A percentile compares a stretch with the other conserved stretches of the same genome.
phyloP scores from a whole-genome alignment of 2,888 invertebrate species.

The Taenaris catops region DNA sequence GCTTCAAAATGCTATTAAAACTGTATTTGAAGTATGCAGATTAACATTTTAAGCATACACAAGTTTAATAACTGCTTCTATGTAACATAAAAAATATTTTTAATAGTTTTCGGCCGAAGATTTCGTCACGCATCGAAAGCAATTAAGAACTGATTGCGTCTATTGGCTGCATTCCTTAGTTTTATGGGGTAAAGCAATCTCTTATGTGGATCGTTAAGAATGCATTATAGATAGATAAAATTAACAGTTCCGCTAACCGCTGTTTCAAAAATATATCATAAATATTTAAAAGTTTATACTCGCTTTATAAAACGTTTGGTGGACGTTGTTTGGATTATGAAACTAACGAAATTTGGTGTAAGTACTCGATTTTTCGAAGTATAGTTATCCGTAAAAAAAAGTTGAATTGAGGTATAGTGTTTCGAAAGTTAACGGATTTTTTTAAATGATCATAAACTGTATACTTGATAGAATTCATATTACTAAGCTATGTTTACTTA shows the following conservation, averaged over 20 bases:
- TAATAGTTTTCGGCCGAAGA: background rate
- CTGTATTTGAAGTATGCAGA: too few relatives aligned
- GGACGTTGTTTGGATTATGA: background rate
- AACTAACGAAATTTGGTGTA: too few relatives aligned
- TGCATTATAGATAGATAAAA: conserved; percentile 10
- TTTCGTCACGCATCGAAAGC: conserved; percentile 13
- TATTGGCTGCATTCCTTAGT: conserved; percentile 21
- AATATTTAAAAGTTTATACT: background rate
- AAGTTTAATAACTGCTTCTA: too few relatives aligned
- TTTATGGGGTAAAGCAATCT: conserved; percentile 18
- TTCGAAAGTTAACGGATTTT: too few relatives aligned
- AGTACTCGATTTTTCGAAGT: too few relatives aligned
- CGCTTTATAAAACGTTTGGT: background rate
- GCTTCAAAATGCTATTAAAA: too few relatives aligned
- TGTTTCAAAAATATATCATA: conserved; percentile 6
- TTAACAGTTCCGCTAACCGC: conserved; percentile 5
- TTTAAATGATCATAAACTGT: too few relatives aligned
- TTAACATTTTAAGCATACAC: too few relatives aligned
- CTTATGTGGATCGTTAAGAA: conserved; percentile 15
- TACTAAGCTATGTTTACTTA: too few relatives aligned
- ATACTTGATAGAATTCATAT: too few relatives aligned
- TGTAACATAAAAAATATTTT: background rate
- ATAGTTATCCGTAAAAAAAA: too few relatives aligned
- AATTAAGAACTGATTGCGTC: conserved; percentile 17
- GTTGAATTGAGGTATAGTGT: too few relatives aligned